These are phyloP conservation scores for Achroia grisella DNA, from an alignment of 1,140 invertebrate species.

Conservation along the genomic window DNA sequence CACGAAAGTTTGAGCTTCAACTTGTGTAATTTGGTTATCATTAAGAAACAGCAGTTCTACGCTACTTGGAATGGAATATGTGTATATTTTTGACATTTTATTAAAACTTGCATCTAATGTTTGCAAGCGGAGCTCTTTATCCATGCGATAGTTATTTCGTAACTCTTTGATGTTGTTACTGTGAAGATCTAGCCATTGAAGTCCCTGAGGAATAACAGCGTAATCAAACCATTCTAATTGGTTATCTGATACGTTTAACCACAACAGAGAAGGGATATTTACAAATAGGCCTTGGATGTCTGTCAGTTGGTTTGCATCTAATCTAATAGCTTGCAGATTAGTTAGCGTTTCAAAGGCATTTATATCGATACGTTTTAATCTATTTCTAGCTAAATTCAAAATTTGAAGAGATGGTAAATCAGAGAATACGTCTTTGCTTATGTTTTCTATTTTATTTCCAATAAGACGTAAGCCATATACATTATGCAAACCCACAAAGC, in stretches of 20 bases:
- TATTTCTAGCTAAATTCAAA: slow-evolving; percentile 91
- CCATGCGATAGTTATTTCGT: slow-evolving; percentile 83
- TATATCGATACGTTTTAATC: slow-evolving; percentile 84
- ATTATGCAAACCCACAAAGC: slow-evolving; percentile 86
- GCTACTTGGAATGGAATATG: slow-evolving; percentile 82
- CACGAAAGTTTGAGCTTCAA: slow-evolving; percentile 88
- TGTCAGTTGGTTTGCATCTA: slow-evolving; percentile 89
- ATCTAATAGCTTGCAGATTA: slow-evolving; percentile 87
- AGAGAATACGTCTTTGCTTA: slow-evolving; percentile 87
- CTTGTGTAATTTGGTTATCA: slow-evolving; percentile 85
- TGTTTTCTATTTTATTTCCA: slow-evolving; percentile 90
- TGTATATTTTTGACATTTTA: slow-evolving; percentile 81
- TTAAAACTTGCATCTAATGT: slow-evolving; percentile 90
- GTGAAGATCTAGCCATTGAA: slow-evolving; percentile 93
- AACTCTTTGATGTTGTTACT: slow-evolving; percentile 90
- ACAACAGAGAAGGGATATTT: slow-evolving; percentile 86
- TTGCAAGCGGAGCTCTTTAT: slow-evolving; percentile 80
- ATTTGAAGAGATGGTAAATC: slow-evolving; percentile 88
- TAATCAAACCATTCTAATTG: slow-evolving; percentile 93
- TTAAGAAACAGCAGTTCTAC: slow-evolving; percentile 87
- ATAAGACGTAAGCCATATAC: slow-evolving; percentile 88
- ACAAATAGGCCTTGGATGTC: slow-evolving; percentile 90
- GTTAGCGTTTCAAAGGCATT: slow-evolving; percentile 87
- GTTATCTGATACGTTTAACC: slow-evolving; percentile 95
- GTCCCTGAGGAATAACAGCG: slow-evolving; percentile 83